A percentile compares a stretch with the other conserved stretches of the same genome.
These are phyloP conservation scores for Varanus salvator DNA, from an alignment of 2,113 vertebrate genomes.

Conservation along the genomic window DNA sequence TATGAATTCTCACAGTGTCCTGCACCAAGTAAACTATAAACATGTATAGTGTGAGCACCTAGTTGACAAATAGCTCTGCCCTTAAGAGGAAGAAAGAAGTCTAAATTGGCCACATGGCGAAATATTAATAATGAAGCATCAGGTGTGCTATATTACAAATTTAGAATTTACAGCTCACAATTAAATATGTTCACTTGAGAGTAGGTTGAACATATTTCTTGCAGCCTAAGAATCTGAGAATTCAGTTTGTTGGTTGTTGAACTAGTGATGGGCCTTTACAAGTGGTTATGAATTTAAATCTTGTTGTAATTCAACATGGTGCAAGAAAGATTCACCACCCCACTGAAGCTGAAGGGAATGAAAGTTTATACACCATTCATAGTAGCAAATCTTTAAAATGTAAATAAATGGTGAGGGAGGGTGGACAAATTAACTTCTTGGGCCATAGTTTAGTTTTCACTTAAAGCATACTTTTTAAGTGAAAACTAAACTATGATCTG, in stretches of 20 bases:
- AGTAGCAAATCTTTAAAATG: slow-evolving; percentile 15
- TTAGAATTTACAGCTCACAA: background rate
- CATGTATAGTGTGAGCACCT: background rate
- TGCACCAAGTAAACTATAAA: background rate
- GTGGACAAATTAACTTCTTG: slow-evolving; percentile 25
- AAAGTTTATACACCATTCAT: slow-evolving; percentile 14
- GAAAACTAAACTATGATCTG: slow-evolving; percentile 48
- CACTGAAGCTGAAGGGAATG: background rate
- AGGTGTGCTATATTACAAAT: background rate
- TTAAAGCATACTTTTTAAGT: slow-evolving; percentile 44
- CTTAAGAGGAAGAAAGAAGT: background rate
- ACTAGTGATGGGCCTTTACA: background rate
- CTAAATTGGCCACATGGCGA: background rate
- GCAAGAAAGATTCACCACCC: background rate
- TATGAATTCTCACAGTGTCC: background rate
- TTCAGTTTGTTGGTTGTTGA: background rate
- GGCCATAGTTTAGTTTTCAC: slow-evolving; percentile 42
- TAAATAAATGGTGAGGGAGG: slow-evolving; percentile 16
- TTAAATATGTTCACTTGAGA: background rate
- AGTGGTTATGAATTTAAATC: background rate
- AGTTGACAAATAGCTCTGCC: background rate
- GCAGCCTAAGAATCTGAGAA: background rate
- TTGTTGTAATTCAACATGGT: background rate
- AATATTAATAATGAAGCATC: background rate
- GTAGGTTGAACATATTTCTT: background rate